Evolutionary conservation across 2,888 invertebrate genomes (phyloP), one percentile per base, ranked within the genome.

Genomic region (Pimpla rufipes): DNA sequence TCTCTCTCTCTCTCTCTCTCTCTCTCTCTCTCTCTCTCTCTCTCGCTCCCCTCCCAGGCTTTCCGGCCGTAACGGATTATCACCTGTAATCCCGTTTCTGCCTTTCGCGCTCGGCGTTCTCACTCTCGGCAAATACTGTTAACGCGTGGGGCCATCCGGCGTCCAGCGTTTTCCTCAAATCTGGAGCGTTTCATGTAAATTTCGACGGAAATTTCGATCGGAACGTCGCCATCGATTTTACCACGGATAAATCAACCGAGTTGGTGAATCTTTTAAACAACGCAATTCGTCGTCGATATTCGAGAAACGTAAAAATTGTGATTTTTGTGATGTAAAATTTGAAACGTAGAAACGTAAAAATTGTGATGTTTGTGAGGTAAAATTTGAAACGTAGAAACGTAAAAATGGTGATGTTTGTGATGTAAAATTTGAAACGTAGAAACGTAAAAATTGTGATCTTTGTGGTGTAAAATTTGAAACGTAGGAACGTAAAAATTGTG

Each of bases 151-250:
- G 5, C 29, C 3, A 35, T 35, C 13, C 13, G 11, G 18, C 21
- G 59, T 35, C 13, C 13, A 13, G 18, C 21, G 59, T 16, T 77
- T 29, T 42, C 40, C n/a, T 62, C 6, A 57, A 16, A 35, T 40
- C 45, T 45, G 13, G 16, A 57, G 42, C 40, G 47, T 66, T 42
- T 57, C 47, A 37, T 81, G 70, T 37, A 70, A 57, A 81, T 76
- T 71, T 50, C 50, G 45, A n/a, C 2, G 55, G 7, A 55, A 55
- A 23, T 55, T 23, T 21, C 21, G 11, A 2, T 45, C 29, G 29
- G 29, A 29, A 29, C 29, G 29, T 29, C 29, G 29, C 29, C 29
- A 5, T 29, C 29, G 29, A 29, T n/a, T n/a, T n/a, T n/a, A n/a
- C n/a, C n/a, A n/a, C n/a, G n/a, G n/a, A n/a, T n/a, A n/a, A n/a